These are phyloP conservation scores for Pseudomyrmex concolor DNA, from an alignment of 1,140 invertebrate genomes.

Conservation along the genomic window DNA sequence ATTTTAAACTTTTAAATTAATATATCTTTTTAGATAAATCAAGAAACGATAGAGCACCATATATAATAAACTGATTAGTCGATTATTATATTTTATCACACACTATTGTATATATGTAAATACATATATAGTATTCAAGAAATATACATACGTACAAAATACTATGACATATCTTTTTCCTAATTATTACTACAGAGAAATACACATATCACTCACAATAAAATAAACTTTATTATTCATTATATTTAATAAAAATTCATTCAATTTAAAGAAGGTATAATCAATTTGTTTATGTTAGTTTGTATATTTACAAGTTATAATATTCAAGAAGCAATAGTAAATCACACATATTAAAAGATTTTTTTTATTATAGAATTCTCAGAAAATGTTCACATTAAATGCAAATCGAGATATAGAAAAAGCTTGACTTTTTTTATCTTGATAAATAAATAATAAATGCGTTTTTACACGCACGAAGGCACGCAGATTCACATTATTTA, in stretches of 20 bases:
- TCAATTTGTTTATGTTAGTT: neutral
- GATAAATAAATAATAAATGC: constrained; percentile 76
- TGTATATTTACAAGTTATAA: neutral
- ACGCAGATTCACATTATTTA: constrained; percentile 69
- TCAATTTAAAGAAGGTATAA: neutral
- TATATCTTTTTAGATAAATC: constrained; percentile 62
- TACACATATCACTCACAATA: neutral
- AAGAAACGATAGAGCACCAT: constrained; percentile 41
- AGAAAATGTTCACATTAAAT: constrained; percentile 62
- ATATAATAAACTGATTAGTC: constrained; percentile 55
- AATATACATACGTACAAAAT: constrained; percentile 41
- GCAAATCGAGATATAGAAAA: constrained; percentile 77
- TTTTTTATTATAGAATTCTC: constrained; percentile 48
- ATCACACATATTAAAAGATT: constrained; percentile 36
- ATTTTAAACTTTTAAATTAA: constrained; percentile 55
- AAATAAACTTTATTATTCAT: neutral
- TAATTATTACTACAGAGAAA: neutral
- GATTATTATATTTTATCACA: constrained; percentile 75
- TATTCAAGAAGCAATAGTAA: neutral
- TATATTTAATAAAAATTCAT: constrained; percentile 4
- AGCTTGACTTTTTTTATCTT: constrained; percentile 63
- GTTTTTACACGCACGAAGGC: constrained; percentile 74
- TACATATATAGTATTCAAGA: constrained; percentile 71
- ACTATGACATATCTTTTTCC: neutral
- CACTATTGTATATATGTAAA: constrained; percentile 77